Conservation (phyloP, 2,797 vertebrate genomes). For the Esox masquinongy region DNA sequence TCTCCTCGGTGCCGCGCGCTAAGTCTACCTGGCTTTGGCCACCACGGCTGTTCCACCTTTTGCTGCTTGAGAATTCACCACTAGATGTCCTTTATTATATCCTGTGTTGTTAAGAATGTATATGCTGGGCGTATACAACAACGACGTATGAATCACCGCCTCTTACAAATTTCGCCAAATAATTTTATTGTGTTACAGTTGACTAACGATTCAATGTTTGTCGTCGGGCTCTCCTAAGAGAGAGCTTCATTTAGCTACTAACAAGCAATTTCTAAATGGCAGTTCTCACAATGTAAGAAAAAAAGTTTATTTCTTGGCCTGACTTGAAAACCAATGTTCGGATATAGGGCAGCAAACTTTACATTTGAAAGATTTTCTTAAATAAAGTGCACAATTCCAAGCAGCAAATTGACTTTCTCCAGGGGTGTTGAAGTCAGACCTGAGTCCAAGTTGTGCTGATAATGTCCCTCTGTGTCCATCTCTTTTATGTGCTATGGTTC, state of each 20-base stretch:
- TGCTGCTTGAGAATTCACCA: slow-evolving; percentile 72
- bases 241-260: slow-evolving; percentile 28
- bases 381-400: slow-evolving; percentile 58
- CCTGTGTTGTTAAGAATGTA: slow-evolving; percentile 30
- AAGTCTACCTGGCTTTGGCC: slow-evolving; percentile 47
- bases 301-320: not conserved
- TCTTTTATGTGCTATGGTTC: slow-evolving; percentile 48
- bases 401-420: slow-evolving; percentile 72
- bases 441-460: slow-evolving; percentile 59
- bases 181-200: slow-evolving; percentile 27
- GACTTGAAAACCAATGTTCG: slow-evolving; percentile 39
- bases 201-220: slow-evolving; percentile 23
- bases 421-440: slow-evolving; percentile 51
- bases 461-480: slow-evolving; percentile 57
- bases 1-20: slow-evolving; percentile 15
- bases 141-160: slow-evolving; percentile 12
- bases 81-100: slow-evolving; percentile 23
- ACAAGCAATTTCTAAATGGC: slow-evolving; percentile 25
- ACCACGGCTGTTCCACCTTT: slow-evolving; percentile 59
- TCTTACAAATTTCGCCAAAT: not conserved
- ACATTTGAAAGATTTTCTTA: slow-evolving; percentile 21
- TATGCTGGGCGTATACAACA: slow-evolving; percentile 50
- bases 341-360: slow-evolving; percentile 30
- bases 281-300: slow-evolving; percentile 20
- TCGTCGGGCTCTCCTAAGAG: slow-evolving; percentile 1